phyloP scores from a whole-genome alignment of 2,888 invertebrate species.

The Elysia crispata region DNA sequence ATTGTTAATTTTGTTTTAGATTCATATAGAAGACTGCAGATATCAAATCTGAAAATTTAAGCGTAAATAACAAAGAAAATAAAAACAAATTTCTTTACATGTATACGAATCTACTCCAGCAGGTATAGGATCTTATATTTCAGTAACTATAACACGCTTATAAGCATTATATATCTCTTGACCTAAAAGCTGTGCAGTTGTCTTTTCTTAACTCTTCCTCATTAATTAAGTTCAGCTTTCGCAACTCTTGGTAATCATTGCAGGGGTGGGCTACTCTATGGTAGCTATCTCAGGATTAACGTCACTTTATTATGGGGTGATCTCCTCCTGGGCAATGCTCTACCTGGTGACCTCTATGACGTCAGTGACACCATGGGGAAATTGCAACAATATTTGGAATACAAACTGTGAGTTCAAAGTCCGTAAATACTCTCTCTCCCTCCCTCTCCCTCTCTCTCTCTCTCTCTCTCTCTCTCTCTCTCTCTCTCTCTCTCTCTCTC shows the following conservation, averaged over 20 bases:
- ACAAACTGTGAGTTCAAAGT: conserved; percentile 62
- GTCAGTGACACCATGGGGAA: conserved; percentile 72
- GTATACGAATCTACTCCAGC: no score
- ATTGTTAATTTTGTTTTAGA: no score
- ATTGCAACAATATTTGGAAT: conserved; percentile 74
- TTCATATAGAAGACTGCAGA: no score
- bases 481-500: background rate
- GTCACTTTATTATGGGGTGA: conserved; percentile 75
- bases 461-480: background rate
- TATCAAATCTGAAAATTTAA: no score
- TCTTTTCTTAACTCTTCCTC: no score
- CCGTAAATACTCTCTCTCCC: background rate
- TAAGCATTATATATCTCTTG: no score
- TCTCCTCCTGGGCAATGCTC: conserved; percentile 75
- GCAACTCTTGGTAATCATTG: conserved; percentile 27
- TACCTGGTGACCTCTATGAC: conserved; percentile 75
- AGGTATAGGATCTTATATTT: no score
- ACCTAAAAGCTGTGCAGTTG: no score
- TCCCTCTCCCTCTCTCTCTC: background rate
- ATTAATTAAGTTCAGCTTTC: no score
- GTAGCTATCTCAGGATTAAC: conserved; percentile 71
- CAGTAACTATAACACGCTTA: no score
- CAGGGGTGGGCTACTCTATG: conserved; percentile 76
- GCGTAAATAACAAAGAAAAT: no score
- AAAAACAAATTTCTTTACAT: no score